A percentile compares a stretch with the other conserved stretches of the same genome.
phyloP scores from a whole-genome alignment of 2,797 vertebrate genomes.

The Aphelocoma californica region DNA sequence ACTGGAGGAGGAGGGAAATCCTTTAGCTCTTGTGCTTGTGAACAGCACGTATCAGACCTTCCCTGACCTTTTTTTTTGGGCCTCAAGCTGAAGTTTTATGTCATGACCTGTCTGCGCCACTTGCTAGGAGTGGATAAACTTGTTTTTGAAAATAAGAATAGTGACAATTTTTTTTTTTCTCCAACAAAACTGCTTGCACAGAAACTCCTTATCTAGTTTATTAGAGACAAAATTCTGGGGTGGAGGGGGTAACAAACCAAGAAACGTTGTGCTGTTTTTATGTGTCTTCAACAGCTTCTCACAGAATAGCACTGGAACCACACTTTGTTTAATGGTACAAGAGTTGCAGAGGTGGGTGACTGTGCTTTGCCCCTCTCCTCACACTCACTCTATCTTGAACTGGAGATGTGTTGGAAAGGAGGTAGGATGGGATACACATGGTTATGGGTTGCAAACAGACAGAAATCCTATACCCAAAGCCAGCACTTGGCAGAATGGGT shows the following conservation, averaged over 20 bases:
- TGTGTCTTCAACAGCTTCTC: neutral
- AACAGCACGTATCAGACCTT: neutral
- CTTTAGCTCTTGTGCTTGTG: neutral
- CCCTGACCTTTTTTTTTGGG: neutral
- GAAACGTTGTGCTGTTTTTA: neutral
- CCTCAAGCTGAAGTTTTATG: neutral
- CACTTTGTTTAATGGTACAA: neutral
- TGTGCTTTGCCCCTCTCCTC: neutral
- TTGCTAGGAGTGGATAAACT: neutral
- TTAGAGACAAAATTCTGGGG: neutral
- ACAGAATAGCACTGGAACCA: neutral
- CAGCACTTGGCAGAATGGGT: neutral
- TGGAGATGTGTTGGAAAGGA: neutral
- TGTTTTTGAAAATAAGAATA: neutral
- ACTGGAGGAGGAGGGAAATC: neutral
- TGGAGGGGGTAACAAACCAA: accelerated
- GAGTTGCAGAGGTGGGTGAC: neutral
- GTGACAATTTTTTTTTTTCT: neutral
- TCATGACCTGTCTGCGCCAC: neutral
- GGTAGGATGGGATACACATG: neutral
- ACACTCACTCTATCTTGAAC: accelerated
- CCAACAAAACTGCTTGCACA: neutral
- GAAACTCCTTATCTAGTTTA: neutral
- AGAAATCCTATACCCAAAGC: neutral
- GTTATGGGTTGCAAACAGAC: neutral